A percentile compares a stretch with the other conserved stretches of the same genome.
phyloP scores from a whole-genome alignment of 2,888 invertebrate genomes.

The Tenodera sinensis region DNA sequence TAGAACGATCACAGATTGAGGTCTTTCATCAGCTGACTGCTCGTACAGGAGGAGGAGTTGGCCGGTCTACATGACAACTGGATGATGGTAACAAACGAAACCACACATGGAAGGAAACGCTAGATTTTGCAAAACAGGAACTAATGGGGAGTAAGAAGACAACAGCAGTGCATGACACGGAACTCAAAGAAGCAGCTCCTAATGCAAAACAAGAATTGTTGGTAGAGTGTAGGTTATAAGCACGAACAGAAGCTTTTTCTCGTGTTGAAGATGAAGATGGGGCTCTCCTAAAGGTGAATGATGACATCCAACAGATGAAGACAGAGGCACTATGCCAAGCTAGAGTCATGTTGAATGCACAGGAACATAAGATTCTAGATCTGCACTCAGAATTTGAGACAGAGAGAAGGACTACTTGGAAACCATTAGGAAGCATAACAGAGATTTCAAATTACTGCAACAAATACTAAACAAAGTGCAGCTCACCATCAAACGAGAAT shows the following conservation, averaged over 20 bases:
- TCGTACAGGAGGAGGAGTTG: too few species aligned
- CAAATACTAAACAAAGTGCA: constrained; percentile 63
- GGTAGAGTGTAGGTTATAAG: constrained; percentile 49
- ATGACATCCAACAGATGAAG: constrained; percentile 75
- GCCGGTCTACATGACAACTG: too few species aligned
- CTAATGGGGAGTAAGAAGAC: too few species aligned
- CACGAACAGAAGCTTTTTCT: constrained; percentile 55
- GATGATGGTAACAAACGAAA: too few species aligned
- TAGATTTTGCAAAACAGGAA: too few species aligned
- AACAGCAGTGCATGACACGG: too few species aligned
- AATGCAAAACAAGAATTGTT: too few species aligned
- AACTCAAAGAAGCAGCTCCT: too few species aligned
- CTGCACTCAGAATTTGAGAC: constrained; percentile 77
- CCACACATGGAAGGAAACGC: too few species aligned
- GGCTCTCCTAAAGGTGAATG: constrained; percentile 68
- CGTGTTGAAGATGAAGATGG: constrained; percentile 65
- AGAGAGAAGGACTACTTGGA: constrained; percentile 80
- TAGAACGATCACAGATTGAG: too few species aligned
- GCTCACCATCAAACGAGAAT: constrained; percentile 66
- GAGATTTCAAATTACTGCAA: constrained; percentile 62
- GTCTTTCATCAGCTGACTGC: too few species aligned
- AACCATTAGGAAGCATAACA: constrained; percentile 70
- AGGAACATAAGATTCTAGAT: constrained; percentile 71
- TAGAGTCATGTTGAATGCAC: constrained; percentile 56
- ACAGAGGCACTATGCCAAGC: constrained; percentile 63